phyloP scores from a whole-genome alignment of 2,797 vertebrate genomes.

The Falco berigora region DNA sequence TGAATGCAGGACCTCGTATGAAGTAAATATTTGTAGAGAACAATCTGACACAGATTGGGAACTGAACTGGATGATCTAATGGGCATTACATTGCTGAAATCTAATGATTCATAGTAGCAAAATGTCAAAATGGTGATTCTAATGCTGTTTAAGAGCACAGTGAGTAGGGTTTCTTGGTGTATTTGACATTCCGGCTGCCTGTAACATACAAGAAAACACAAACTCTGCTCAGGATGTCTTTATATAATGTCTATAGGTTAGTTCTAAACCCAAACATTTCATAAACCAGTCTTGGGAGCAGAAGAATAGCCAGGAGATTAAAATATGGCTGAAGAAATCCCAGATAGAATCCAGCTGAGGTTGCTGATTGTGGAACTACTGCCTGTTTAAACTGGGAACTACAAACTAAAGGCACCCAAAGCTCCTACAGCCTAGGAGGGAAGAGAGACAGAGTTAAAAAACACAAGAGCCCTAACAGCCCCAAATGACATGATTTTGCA shows the following conservation, averaged over 20 bases:
- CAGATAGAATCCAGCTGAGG: neutral
- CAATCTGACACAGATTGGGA: neutral
- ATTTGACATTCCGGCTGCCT: neutral
- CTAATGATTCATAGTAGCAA: conserved; percentile 9
- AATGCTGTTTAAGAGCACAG: neutral
- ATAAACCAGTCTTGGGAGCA: neutral
- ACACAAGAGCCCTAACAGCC: neutral
- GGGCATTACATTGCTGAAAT: neutral
- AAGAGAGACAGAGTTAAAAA: neutral
- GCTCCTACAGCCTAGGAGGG: neutral
- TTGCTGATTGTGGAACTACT: neutral
- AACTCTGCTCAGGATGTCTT: neutral
- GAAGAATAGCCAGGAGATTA: neutral
- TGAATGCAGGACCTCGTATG: neutral
- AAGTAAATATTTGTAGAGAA: conserved; percentile 49
- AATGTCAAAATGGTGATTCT: neutral
- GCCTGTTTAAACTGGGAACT: neutral
- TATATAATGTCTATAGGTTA: neutral
- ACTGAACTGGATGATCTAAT: conserved; percentile 23
- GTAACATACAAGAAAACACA: neutral
- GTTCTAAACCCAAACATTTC: neutral
- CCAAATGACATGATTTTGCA: neutral
- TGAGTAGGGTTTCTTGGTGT: neutral
- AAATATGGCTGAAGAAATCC: neutral
- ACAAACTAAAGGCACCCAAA: neutral